These are phyloP conservation scores for Metridium senile DNA, from an alignment of 92 coral and sea anemone genomes.

Conservation along the genomic window DNA sequence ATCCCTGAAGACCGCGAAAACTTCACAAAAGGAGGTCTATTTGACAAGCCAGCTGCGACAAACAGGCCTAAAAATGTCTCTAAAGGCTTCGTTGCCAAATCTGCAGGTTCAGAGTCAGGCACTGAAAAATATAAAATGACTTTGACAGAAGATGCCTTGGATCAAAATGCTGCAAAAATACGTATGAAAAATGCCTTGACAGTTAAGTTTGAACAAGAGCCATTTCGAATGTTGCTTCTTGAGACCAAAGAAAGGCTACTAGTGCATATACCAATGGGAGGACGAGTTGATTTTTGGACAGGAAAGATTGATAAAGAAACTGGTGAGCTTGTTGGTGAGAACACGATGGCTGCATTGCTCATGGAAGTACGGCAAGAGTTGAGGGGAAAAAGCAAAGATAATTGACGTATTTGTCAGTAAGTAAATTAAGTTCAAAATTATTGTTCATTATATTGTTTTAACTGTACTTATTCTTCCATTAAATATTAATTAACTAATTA, in stretches of 20 bases:
- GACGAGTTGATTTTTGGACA: conserved; percentile 83
- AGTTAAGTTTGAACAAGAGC: conserved; percentile 69
- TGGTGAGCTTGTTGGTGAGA: conserved; percentile 81
- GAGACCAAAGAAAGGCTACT: conserved; percentile 54
- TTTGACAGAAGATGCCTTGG: conserved; percentile 65
- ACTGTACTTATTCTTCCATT: not conserved
- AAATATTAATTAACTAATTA: not conserved
- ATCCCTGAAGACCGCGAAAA: conserved; percentile 71
- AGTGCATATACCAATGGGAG: conserved; percentile 81
- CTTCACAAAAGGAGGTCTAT: conserved; percentile 71
- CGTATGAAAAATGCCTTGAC: conserved; percentile 78
- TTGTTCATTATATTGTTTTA: too few species aligned
- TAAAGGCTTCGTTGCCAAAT: conserved; percentile 76
- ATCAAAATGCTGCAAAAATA: conserved; percentile 62
- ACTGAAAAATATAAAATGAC: conserved; percentile 62
- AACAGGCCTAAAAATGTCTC: conserved; percentile 42
- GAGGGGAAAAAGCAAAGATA: conserved; percentile 2
- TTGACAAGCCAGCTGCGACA: conserved; percentile 44
- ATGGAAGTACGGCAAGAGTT: conserved; percentile 83
- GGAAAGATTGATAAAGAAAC: conserved; percentile 75
- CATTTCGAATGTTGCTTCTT: conserved; percentile 61
- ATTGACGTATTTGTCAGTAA: not conserved
- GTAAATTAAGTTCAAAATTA: too few species aligned
- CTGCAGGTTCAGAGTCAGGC: conserved; percentile 88
- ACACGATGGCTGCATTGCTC: conserved; percentile 77